Conservation (phyloP, 1,140 invertebrate species). For the Drosophila azteca region DNA sequence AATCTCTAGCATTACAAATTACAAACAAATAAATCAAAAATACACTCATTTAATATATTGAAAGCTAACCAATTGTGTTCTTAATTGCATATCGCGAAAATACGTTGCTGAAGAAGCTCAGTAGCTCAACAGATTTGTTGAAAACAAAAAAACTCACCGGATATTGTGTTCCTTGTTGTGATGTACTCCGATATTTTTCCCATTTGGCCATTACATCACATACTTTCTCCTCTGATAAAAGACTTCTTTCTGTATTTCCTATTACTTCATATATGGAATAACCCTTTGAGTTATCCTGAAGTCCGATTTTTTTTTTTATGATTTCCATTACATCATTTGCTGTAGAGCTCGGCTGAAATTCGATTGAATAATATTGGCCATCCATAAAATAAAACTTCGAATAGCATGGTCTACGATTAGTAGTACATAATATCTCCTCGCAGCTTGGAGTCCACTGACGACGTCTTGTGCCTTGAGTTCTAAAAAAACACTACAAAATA, state of each 20-base stretch:
- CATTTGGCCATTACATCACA: slow-evolving; percentile 98
- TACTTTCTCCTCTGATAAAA: slow-evolving; percentile 93
- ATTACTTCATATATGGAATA: slow-evolving; percentile 86
- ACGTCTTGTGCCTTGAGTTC: slow-evolving; percentile 89
- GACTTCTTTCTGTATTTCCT: slow-evolving; percentile 92
- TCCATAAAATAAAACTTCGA: slow-evolving; percentile 97
- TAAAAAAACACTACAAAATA: slow-evolving; percentile 67
- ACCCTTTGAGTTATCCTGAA: slow-evolving; percentile 90
- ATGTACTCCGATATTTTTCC: slow-evolving; percentile 92
- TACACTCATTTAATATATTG: too few species aligned
- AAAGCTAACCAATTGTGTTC: too few species aligned
- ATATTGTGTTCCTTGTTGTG: slow-evolving; percentile 84
- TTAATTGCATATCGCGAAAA: too few species aligned
- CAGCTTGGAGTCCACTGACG: slow-evolving; percentile 96
- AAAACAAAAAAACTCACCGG: too few species aligned
- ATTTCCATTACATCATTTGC: slow-evolving; percentile 95
- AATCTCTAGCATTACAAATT: too few species aligned
- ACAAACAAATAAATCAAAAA: too few species aligned
- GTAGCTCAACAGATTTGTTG: too few species aligned
- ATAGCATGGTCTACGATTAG: slow-evolving; percentile 94
- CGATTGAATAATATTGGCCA: slow-evolving; percentile 96
- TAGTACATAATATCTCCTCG: slow-evolving; percentile 96
- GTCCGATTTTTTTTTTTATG: slow-evolving; percentile 96
- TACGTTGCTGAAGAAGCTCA: too few species aligned
- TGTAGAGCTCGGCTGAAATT: slow-evolving; percentile 97